Base-by-base conservation (phyloP, 2,888 invertebrate genomes). In the Campopleginae sp. region DNA sequence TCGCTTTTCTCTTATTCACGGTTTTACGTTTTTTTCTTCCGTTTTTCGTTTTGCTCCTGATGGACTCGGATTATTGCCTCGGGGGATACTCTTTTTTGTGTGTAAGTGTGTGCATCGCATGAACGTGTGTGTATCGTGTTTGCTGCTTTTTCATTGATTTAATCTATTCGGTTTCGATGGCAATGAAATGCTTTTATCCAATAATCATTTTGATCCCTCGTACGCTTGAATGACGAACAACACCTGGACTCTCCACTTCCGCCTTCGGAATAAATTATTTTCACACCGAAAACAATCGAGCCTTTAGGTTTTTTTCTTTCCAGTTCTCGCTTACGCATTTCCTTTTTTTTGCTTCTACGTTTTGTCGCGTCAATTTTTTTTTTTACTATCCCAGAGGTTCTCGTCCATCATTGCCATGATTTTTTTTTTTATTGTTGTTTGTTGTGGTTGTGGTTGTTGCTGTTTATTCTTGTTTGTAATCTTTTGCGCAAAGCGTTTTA, bases 401-500 rank as follows among this genome's bases (percentile, higher is more conserved):
- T 80, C 78, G 86, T 86, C 80, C 82, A 80, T 87, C 76, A 85
- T 90, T 90, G 91, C 89, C 89, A 77, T 70, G 42, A 19, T 80
- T 77, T 19, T 17, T 8, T 63, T 14, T 31, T 31, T 58, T 58
- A 23, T 23, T 54, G 54, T 54, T 61, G 23, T 23, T 23, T 27
- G 38, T 19, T 74, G 7, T 44, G 54, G 38, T 38, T 38, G 38
- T 38, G 12, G 44, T 10, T 65, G 27, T 61, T 61, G 58, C 27
- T 58, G 54, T 58, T 61, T 17, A 27, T 58, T 27, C 42, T 12
- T 74, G 7, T 44, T 66, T 42, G 23, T 71, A 33, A 71, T 71
- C 33, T 51, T 80, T 80, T 84, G 58, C 81, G 85, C 89, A 88
- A 89, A 88, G 88, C 89, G 79, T 89, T 89, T 90, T 90, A 89